Conservation (phyloP, 2,888 invertebrate species). For the Microplitis manilae region DNA sequence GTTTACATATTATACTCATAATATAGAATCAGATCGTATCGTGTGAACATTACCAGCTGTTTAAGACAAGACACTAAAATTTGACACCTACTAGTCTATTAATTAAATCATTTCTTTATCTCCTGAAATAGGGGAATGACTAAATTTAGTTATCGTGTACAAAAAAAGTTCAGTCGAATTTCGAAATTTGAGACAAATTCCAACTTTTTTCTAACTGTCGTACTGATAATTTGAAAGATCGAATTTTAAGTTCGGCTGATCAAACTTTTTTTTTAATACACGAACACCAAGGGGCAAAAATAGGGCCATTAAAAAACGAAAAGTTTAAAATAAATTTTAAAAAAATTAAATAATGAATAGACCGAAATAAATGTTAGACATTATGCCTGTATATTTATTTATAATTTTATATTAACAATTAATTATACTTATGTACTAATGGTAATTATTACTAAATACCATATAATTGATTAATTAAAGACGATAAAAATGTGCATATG, state of each 20-base stretch:
- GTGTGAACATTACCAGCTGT: slow-evolving; percentile 50
- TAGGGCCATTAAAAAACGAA: no score
- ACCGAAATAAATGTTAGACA: slow-evolving; percentile 36
- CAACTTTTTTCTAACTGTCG: no score
- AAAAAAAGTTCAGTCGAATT: no score
- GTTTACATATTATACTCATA: neutral
- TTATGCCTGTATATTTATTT: slow-evolving; percentile 41
- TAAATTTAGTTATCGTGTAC: no score
- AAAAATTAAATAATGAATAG: slow-evolving; percentile 25
- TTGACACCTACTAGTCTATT: slow-evolving; percentile 13
- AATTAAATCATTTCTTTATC: neutral
- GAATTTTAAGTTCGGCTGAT: no score
- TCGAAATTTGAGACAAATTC: no score
- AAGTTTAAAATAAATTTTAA: neutral
- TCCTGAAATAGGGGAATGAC: no score
- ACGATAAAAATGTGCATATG: neutral
- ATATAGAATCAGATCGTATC: slow-evolving; percentile 30
- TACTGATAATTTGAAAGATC: no score
- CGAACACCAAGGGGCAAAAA: no score
- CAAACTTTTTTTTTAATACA: no score
- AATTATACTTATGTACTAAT: neutral
- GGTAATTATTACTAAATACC: neutral
- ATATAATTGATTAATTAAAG: neutral
- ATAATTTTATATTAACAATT: slow-evolving; percentile 49
- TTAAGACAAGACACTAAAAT: slow-evolving; percentile 26